Evolutionary conservation across 2,113 vertebrate species (phyloP), one percentile per base, ranked within the genome.

Genomic region (Cyanistes caeruleus): DNA sequence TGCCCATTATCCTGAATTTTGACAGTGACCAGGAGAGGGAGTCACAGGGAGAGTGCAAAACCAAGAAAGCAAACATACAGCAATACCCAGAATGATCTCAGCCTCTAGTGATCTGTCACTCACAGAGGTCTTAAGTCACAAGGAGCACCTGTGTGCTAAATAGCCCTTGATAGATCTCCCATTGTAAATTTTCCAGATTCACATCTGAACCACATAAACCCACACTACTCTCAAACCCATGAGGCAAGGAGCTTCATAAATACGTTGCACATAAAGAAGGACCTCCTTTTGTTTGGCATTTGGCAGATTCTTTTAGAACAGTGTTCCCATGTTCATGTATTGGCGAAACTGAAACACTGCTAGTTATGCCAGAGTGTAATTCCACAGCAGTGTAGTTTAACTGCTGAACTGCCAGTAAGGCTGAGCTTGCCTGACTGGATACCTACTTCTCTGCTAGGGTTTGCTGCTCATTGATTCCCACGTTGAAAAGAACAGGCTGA

Each of bases 401-500:
- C 1, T 62, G 76, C 53, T 67, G 60, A 64, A 35, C 33, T 52
- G 58, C 49, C 82, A 64, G 30, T n/a, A 92, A 75, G 67, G 35
- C 6, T 74, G 43, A 84, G 24, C 48, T 72, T n/a, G 64, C 25
- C 65, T 39, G 16, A 83, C 65, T 62, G 11, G 46, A 55, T 41
- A 98, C 98, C 30, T 96, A 99, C 99, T 99, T 99, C 98, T 99
- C 99, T 4, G 99, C 99, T 93, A 99, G 98, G 1, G 99, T 99
- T 97, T 99, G 99, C 97, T 99, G 99, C 94, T 99, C 99, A 3
- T 99, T 99, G 98, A 99, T 99, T 87, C 99, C 99, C 73, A 99
- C 99, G 0, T 99, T 99, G 97, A 99, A 99, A 90, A 99, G 99
- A 44, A 99, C 99, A 0, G 99, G 99, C 96, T 99, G 99, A 48